A percentile compares a stretch with the other conserved stretches of the same genome.
Evolutionary conservation across 1,140 invertebrate genomes (phyloP).

Genomic region (Bombus affinis): DNA sequence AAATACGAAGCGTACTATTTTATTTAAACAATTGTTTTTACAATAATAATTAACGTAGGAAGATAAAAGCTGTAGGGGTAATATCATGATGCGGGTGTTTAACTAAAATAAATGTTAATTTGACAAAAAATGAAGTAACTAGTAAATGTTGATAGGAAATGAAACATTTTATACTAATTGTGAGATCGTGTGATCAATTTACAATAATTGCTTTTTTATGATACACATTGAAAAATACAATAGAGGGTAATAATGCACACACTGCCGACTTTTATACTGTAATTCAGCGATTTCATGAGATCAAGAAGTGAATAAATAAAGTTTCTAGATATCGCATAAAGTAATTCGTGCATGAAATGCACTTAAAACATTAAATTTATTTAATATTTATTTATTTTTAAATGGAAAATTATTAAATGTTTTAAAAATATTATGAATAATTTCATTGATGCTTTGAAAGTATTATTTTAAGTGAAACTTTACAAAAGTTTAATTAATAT

Average conservation of each 20-base stretch:
- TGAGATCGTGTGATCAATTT: not conserved
- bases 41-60: constrained; percentile 12
- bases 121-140: not conserved
- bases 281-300: constrained; percentile 7
- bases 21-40: constrained; percentile 18
- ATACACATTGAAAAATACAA: constrained; percentile 1
- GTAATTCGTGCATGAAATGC: not conserved
- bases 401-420: not conserved
- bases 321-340: not conserved
- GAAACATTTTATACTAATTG: constrained; percentile 25
- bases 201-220: constrained; percentile 15
- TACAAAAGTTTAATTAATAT: not conserved
- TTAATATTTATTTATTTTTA: constrained; percentile 17
- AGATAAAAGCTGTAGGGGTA: not conserved
- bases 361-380: constrained; percentile 1
- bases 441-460: constrained; percentile 9
- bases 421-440: not conserved
- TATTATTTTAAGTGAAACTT: constrained; percentile 39
- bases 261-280: constrained; percentile 41
- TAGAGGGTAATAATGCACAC: constrained; percentile 43
- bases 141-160: constrained; percentile 16
- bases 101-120: constrained; percentile 14
- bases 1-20: not conserved
- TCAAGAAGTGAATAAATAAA: not conserved
- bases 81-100: constrained; percentile 4